A percentile compares a stretch with the other conserved stretches of the same genome.
These are phyloP conservation scores for Odontomyia ornata DNA, from an alignment of 2,888 invertebrate species.

Conservation along the genomic window DNA sequence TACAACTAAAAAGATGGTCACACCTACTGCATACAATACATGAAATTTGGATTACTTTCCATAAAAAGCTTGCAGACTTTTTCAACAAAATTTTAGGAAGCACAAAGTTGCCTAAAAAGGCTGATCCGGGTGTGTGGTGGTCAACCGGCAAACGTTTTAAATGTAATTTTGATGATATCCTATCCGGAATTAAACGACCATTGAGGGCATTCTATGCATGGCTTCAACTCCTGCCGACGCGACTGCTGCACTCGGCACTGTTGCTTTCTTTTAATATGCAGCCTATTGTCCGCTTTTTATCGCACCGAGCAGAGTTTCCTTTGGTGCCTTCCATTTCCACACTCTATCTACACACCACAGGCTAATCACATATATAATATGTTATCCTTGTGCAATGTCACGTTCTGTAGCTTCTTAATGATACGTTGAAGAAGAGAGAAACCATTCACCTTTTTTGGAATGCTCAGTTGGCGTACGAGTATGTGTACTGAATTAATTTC, in stretches of 20 bases:
- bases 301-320: background rate
- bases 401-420: constrained; percentile 45
- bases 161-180: constrained; percentile 14
- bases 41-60: background rate
- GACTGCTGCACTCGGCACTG: background rate
- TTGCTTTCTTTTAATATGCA: constrained; percentile 3
- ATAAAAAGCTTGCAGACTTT: background rate
- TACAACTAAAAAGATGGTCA: background rate
- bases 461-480: constrained; percentile 46
- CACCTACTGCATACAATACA: background rate
- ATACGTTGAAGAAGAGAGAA: constrained; percentile 1
- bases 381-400: constrained; percentile 48
- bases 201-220: background rate
- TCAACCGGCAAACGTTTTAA: background rate
- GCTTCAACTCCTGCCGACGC: background rate
- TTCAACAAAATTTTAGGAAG: background rate
- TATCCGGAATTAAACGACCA: constrained; percentile 27
- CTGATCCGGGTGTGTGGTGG: background rate
- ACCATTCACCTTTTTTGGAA: constrained; percentile 38
- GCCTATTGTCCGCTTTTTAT: background rate
- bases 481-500: constrained; percentile 51
- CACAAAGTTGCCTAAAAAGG: background rate
- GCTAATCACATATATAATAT: constrained; percentile 31
- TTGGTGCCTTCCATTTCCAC: background rate
- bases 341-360: background rate